Evolutionary conservation across 92 coral and sea anemone genomes (phyloP).

Genomic region (Actinostola sp.): DNA sequence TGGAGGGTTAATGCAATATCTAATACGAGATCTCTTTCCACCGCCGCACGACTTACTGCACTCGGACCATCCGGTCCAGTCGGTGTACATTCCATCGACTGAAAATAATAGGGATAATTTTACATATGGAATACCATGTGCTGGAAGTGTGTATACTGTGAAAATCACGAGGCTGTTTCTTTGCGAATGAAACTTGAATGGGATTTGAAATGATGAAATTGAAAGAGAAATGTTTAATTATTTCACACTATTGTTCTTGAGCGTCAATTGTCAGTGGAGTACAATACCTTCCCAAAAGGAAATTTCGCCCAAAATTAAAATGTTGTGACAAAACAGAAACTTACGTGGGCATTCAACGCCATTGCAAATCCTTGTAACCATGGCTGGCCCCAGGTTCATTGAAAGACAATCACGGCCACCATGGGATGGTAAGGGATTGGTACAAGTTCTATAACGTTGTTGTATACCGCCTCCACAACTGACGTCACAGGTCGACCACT

Average conservation of each 20-base stretch:
- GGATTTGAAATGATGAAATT: too few species aligned
- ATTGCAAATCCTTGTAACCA: slow-evolving; percentile 75
- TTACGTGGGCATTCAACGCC: slow-evolving; percentile 73
- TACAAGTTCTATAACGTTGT: slow-evolving; percentile 77
- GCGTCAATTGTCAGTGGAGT: too few species aligned
- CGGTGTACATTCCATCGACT: slow-evolving; percentile 92
- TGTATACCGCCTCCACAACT: slow-evolving; percentile 91
- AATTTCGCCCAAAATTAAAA: too few species aligned
- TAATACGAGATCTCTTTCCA: slow-evolving; percentile 76
- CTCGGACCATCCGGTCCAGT: slow-evolving; percentile 95
- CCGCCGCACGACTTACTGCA: slow-evolving; percentile 90
- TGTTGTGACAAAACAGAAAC: slow-evolving; percentile 17
- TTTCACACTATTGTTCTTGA: too few species aligned
- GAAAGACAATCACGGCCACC: slow-evolving; percentile 87
- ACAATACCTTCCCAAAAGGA: too few species aligned
- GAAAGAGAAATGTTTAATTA: too few species aligned
- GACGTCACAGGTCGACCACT: slow-evolving; percentile 89
- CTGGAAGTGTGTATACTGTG: too few species aligned
- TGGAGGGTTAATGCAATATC: slow-evolving; percentile 87
- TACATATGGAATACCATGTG: too few species aligned
- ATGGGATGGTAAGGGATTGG: slow-evolving; percentile 83
- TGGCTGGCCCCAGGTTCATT: slow-evolving; percentile 75
- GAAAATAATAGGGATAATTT: too few species aligned
- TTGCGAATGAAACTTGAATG: too few species aligned
- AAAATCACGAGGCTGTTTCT: too few species aligned